Base-by-base conservation (phyloP, 1,140 invertebrate genomes). In the Drosophila prosaltans region DNA sequence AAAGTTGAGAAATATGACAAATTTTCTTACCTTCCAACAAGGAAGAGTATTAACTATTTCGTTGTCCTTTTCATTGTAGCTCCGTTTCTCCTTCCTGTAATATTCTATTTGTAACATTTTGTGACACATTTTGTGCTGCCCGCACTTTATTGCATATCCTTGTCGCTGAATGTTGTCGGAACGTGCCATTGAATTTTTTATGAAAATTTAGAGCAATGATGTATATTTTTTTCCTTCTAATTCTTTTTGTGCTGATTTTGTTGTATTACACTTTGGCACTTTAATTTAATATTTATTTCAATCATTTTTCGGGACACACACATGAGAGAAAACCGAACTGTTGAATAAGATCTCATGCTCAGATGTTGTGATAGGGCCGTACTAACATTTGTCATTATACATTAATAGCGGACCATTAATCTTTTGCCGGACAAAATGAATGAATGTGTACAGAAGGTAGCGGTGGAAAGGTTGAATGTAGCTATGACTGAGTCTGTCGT, bases 321-420 rank as follows among this genome's bases (percentile, higher is more conserved):
- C 28, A 83, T 57, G 40, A 39, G 9, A 21, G 16, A 21, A 58
- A 70, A 71, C 72, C 62, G 54, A 24, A 3, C 7, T 48, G 11
- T 63, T 26, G 65, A 74, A 69, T 85, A 65, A 85, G 66, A 78
- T 57, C 63, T 69, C 48, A 65, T 28, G 65, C 51, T 51, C 36
- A 64, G 41, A 28, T n/a, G 28, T 30, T n/a, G 30, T 24, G 63
- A 60, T 55, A 32, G 69, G 60, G 62, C 74, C 74, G 21, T 24
- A 89, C 84, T 90, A 89, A 89, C 84, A 89, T 89, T 89, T 89
- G 84, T 89, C 84, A 89, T 89, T 89, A 89, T 85, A 89, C 84
- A 89, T 89, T 89, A 89, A 89, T 89, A 89, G 84, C 84, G 80
- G 68, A 84, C 81, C 84, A 89, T 89, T 89, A 89, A 89, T 89